Base-by-base conservation (phyloP, 1,140 invertebrate species). In the silkworm (Bombyx mori) region DNA sequence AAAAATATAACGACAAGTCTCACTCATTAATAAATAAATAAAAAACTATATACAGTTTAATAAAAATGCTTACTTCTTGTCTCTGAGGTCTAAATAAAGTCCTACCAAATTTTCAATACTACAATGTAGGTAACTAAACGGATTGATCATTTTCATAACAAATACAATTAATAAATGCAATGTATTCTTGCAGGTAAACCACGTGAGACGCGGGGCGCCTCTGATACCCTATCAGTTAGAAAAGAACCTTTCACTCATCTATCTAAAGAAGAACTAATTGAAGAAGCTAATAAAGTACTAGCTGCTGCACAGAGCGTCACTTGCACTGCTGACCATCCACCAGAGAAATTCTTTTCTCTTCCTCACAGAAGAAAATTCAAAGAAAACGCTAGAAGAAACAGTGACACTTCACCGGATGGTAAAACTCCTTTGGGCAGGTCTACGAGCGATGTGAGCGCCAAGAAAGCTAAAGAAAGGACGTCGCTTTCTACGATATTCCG, bases 281-380 rank as follows among this genome's bases (percentile, higher is more conserved):
- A 92, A 70, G 92, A 94, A 82, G 92, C 93, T n/a, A 91, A 92
- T 50, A 88, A 89, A 66, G 91, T 94, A 8, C 86, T 93, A 26
- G 88, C 91, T 45, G 91, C 93, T 71, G 92, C 91, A 12, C 89
- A 90, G 68, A 91, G 90, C 70, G 87, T 93, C 54, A 89, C 90
- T 42, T 93, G 92, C 66, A 89, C 88, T 44, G 83, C 86, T 61
- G 86, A 88, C 61, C 71, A 87, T 68, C 77, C 81, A 10, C 89
- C 89, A 42, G 90, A 91, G 53, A 91, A 90, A 64, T 92, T 90
- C 77, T 91, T 90, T 73, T 92, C 91, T 18, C 77, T 93, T 44
- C 92, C 92, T 12, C 87, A 89, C 45, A 84, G 89, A 53, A 80
- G 76, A 65, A 88, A 79, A 67, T 79, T 82, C 62, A 75, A 81